These are phyloP conservation scores for Xyrauchen texanus DNA, from an alignment of 2,113 vertebrate species.

Conservation along the genomic window DNA sequence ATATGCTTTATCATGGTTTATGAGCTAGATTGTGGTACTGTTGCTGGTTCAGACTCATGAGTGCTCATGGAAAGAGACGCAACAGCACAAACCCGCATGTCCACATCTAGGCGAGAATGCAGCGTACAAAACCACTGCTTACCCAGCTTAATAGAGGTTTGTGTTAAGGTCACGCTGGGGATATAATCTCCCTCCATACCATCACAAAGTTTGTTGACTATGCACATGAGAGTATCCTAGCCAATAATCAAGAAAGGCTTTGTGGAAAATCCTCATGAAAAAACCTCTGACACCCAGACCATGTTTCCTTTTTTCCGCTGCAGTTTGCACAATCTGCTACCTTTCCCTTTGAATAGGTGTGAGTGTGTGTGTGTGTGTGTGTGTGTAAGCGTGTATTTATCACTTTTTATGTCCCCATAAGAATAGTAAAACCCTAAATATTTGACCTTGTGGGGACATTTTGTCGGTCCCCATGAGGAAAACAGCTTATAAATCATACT, in stretches of 20 bases:
- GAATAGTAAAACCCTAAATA: too few species aligned
- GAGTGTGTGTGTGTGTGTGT: slow-evolving; percentile 30
- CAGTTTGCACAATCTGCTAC: slow-evolving; percentile 35
- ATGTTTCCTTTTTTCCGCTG: slow-evolving; percentile 41
- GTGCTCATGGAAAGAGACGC: neutral
- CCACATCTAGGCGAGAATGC: slow-evolving; percentile 21
- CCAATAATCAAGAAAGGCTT: slow-evolving; percentile 20
- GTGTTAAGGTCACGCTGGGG: slow-evolving; percentile 23
- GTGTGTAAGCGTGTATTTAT: too few species aligned
- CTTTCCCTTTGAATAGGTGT: slow-evolving; percentile 39
- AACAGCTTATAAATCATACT: too few species aligned
- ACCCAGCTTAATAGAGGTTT: slow-evolving; percentile 2
- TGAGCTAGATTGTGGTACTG: neutral
- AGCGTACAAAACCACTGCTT: slow-evolving; percentile 1
- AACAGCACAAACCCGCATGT: slow-evolving; percentile 11
- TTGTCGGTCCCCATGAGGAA: too few species aligned
- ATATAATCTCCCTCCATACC: slow-evolving; percentile 27
- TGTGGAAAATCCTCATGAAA: slow-evolving; percentile 21
- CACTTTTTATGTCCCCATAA: too few species aligned
- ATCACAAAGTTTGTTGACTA: neutral
- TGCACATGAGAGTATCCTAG: neutral
- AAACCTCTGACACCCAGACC: slow-evolving; percentile 18
- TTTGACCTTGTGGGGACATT: too few species aligned
- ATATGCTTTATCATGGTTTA: neutral
- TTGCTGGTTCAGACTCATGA: neutral